Base-by-base conservation (phyloP, 2,888 invertebrate genomes). In the Ellobium chinense region DNA sequence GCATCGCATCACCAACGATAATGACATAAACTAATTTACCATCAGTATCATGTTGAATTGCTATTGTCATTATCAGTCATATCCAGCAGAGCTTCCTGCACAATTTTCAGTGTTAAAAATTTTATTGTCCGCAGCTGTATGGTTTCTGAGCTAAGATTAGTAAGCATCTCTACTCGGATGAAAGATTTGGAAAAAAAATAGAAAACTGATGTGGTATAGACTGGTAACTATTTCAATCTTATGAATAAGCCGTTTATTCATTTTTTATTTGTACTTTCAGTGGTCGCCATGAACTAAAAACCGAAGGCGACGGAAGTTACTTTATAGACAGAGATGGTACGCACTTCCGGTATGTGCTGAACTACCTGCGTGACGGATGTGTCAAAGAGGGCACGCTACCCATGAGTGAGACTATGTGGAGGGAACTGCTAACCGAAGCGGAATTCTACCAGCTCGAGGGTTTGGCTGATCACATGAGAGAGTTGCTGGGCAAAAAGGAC, bases 271-370 rank as follows among this genome's bases (percentile, higher is more conserved):
- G n/a, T 24, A 39, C 24, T 76, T 56, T 9, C 80, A 90, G 90
- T 73, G 91, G 91, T 21, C 88, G 90, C 21, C 90, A 91, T 79
- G 81, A 86, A 36, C 82, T 91, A 34, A 89, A 88, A 37, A 85
- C 86, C 60, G 89, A 90, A 80, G 46, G 80, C 39, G 90, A 90
- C 82, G 91, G 91, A 29, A 90, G 89, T 82, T 90, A 88, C 79
- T 91, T 91, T 82, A 90, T 91, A 24, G 91, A 91, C 85, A 78
- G 91, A 66, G 91, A 91, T 70, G 91, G 91, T 18, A 87, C 88
- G 0, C 89, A 91, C 80, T 91, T 91, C 82, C 87, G 90, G 18
- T 88, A 90, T 75, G 88, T 91, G 21, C 82, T 91, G 37, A 91
- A 91, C 82, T 91, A 87, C 78, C 82, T 91, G 7, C 84, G 91